Conservation (phyloP, 2,797 vertebrate species). For the Rhinoraja longicauda region DNA sequence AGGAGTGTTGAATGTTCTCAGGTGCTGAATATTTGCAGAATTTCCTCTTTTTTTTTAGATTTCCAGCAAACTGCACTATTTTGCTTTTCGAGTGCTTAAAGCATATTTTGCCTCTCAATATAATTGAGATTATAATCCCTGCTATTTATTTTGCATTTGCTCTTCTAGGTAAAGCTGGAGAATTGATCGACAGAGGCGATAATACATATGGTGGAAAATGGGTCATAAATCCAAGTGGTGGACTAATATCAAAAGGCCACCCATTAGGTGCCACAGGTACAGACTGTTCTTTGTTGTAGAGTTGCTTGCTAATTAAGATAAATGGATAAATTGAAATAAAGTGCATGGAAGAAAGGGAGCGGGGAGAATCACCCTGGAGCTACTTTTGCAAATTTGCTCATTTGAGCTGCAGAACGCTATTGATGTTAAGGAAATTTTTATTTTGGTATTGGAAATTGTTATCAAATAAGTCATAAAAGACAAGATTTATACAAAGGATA, state of each 20-base stretch:
- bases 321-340: background rate
- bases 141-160: constrained; percentile 12
- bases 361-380: background rate
- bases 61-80: no score
- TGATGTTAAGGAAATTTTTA: no score
- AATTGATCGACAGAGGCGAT: constrained; percentile 86
- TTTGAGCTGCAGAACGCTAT: background rate
- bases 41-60: no score
- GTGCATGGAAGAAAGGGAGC: background rate
- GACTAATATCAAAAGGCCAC: constrained; percentile 94
- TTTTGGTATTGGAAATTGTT: no score
- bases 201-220: constrained; percentile 93
- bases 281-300: background rate
- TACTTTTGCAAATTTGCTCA: background rate
- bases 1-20: no score
- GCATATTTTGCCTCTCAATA: background rate
- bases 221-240: constrained; percentile 94
- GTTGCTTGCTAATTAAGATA: background rate
- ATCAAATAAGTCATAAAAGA: background rate
- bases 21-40: no score
- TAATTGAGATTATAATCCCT: background rate
- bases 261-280: constrained; percentile 94
- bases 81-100: background rate
- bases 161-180: constrained; percentile 73
- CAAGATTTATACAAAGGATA: no score